phyloP scores from a whole-genome alignment of 2,888 invertebrate genomes.

The Amiota minor region DNA sequence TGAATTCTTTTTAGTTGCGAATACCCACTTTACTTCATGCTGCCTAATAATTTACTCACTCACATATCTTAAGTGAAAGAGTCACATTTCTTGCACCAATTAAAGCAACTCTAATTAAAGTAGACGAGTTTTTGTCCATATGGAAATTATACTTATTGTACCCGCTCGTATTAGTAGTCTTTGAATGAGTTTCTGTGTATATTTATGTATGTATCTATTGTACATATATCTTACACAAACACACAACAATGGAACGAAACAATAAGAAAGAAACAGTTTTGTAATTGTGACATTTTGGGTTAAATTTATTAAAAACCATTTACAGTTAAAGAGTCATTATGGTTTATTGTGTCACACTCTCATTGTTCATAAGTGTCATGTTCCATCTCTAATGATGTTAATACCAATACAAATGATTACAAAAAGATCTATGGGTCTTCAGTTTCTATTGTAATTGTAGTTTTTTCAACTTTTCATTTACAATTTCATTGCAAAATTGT shows the following conservation, averaged over 20 bases:
- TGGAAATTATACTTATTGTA: background rate
- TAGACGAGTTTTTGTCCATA: background rate
- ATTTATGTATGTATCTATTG: background rate
- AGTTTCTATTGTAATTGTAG: background rate
- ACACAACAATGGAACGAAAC: background rate
- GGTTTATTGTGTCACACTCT: background rate
- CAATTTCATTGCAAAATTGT: background rate
- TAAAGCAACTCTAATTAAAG: background rate
- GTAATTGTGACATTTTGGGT: constrained; percentile 50
- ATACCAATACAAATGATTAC: background rate
- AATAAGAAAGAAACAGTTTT: background rate
- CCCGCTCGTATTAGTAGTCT: too few relatives aligned
- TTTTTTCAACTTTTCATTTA: background rate
- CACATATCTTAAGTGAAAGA: background rate
- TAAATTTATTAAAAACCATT: constrained; percentile 50
- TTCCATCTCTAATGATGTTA: background rate
- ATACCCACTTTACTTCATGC: too few relatives aligned
- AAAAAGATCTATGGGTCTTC: background rate
- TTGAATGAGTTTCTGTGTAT: background rate
- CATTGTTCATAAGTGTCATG: constrained; percentile 13
- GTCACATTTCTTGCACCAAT: constrained; percentile 10
- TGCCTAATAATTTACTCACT: too few relatives aligned
- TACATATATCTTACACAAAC: background rate
- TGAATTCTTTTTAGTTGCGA: too few relatives aligned
- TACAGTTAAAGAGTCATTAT: background rate